Conservation (phyloP, 2,888 invertebrate genomes). For the Ecdyonurus torrentis region DNA sequence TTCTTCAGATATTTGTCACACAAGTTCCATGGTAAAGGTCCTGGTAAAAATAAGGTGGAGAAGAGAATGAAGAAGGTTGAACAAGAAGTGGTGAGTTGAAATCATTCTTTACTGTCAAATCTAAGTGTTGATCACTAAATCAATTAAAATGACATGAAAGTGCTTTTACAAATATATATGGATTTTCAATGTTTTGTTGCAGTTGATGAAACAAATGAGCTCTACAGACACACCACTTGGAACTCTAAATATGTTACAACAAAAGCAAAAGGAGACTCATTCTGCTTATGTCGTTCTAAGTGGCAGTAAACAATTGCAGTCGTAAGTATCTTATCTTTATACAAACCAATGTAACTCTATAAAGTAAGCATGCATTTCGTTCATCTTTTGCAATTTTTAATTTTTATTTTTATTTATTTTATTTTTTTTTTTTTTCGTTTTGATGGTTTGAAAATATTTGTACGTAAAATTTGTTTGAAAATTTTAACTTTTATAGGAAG, state of each 20-base stretch:
- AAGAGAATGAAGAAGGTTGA: conserved; percentile 88
- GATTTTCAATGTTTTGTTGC: conserved; percentile 12
- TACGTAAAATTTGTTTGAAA: too few species aligned
- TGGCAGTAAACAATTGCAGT: conserved; percentile 58
- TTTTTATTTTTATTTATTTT: too few species aligned
- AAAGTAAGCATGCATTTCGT: too few species aligned
- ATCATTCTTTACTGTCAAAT: too few species aligned
- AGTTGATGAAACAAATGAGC: conserved; percentile 94
- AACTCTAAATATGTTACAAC: conserved; percentile 83
- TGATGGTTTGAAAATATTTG: too few species aligned
- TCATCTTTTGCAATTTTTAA: too few species aligned
- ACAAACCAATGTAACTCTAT: too few species aligned
- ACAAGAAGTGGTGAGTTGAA: conserved; percentile 64
- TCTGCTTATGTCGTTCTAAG: conserved; percentile 85
- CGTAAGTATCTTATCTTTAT: too few species aligned
- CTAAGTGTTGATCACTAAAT: too few species aligned
- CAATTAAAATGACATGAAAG: neutral
- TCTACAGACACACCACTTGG: conserved; percentile 94
- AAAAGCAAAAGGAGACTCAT: conserved; percentile 89
- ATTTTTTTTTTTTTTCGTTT: neutral
- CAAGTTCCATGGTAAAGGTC: conserved; percentile 98
- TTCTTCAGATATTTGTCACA: conserved; percentile 89
- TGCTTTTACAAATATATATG: neutral
- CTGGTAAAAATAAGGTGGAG: conserved; percentile 95
- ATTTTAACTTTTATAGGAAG: too few species aligned